These are phyloP conservation scores for Trimorus sp. DNA, from an alignment of 2,888 invertebrate genomes.

Conservation along the genomic window DNA sequence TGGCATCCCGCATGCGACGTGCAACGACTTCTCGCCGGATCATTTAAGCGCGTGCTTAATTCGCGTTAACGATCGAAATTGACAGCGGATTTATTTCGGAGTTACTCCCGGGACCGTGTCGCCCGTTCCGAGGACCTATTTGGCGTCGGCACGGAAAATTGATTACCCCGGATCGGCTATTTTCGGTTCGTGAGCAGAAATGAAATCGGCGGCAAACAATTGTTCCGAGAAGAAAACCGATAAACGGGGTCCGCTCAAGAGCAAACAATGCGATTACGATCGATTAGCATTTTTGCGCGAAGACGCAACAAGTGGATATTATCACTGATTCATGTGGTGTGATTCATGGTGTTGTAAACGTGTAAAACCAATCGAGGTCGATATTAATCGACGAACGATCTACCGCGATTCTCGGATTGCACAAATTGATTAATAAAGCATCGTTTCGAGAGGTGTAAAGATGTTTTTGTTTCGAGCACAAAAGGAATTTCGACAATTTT, in stretches of 20 bases:
- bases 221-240: too few relatives aligned
- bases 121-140: slow-evolving; percentile 6
- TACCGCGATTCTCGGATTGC: slow-evolving; percentile 24
- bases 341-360: slow-evolving; percentile 36
- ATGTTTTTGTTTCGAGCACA: background rate
- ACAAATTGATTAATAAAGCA: slow-evolving; percentile 27
- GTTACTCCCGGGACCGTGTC: slow-evolving; percentile 6
- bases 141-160: background rate
- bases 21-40: slow-evolving; percentile 48
- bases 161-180: too few relatives aligned
- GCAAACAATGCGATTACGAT: slow-evolving; percentile 34
- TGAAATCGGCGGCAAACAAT: too few relatives aligned
- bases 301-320: slow-evolving; percentile 54
- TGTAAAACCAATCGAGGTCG: slow-evolving; percentile 45
- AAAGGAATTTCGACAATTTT: background rate
- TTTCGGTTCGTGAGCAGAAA: background rate
- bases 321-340: slow-evolving; percentile 27
- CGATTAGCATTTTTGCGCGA: slow-evolving; percentile 49
- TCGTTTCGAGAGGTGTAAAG: background rate
- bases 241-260: background rate
- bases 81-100: slow-evolving; percentile 39
- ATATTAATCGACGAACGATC: slow-evolving; percentile 44
- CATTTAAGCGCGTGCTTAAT: slow-evolving; percentile 47
- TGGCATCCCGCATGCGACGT: slow-evolving; percentile 29
- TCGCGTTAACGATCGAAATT: slow-evolving; percentile 47